Evolutionary conservation across 2,113 vertebrate species (phyloP).

Genomic region (Oenanthe oenanthe): DNA sequence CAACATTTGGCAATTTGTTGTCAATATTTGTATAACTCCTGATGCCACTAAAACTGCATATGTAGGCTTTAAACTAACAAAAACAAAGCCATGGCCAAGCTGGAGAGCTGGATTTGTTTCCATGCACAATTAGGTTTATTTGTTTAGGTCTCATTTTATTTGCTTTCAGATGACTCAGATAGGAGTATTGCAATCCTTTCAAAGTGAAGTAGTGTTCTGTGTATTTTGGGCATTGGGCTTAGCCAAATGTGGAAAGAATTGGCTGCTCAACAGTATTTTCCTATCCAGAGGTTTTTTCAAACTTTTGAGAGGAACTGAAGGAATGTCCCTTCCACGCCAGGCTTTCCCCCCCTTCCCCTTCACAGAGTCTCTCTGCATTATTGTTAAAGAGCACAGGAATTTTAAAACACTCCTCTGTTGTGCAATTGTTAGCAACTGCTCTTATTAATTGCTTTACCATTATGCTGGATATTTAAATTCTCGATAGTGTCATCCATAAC

Average conservation of each 20-base stretch:
- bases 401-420: conserved; percentile 50
- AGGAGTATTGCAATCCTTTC: conserved; percentile 78
- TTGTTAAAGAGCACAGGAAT: conserved; percentile 49
- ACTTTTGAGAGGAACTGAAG: conserved; percentile 76
- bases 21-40: conserved; percentile 75
- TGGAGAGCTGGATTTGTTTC: conserved; percentile 75
- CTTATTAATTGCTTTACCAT: conserved; percentile 51
- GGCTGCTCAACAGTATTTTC: conserved; percentile 76
- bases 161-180: conserved; percentile 83
- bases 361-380: conserved; percentile 51
- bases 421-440: conserved; percentile 53
- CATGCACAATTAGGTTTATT: conserved; percentile 79
- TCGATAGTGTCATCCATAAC: not conserved
- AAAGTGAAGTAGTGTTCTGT: conserved; percentile 74
- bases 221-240: conserved; percentile 72
- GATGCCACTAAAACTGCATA: conserved; percentile 69
- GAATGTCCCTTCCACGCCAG: conserved; percentile 67
- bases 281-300: conserved; percentile 73
- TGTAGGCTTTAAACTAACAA: conserved; percentile 76
- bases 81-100: conserved; percentile 73
- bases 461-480: conserved; percentile 34
- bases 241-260: conserved; percentile 75
- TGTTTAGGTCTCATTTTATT: conserved; percentile 83
- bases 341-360: not conserved
- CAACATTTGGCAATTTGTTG: conserved; percentile 75